Base-by-base conservation (phyloP, 1,140 invertebrate genomes). In the Aphaenogaster ashmeadi region DNA sequence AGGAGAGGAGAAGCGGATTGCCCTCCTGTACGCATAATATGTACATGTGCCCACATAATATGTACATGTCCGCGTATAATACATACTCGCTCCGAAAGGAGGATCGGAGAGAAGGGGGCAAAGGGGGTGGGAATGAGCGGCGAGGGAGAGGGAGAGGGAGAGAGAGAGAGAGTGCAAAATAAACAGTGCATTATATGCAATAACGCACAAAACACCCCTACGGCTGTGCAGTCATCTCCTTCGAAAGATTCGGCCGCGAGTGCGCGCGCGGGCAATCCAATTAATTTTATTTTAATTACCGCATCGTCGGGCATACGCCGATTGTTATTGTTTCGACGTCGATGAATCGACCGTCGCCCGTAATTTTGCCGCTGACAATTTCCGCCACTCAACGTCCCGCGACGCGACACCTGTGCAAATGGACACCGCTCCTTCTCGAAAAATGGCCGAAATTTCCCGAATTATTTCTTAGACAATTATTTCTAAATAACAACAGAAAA, bases 231-330 rank as follows among this genome's bases (percentile, higher is more conserved):
- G 87, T 87, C 90, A 90, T 91, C 91, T 91, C 86, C 90, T 91
- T 91, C 90, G 89, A 91, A 91, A 91, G 81, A 81, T 87, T 89
- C 79, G 54, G 64, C 66, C 84, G 87, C 86, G 75, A 89, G 86
- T 74, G 81, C 85, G 85, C 85, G 62, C 91, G 91, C 81, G 88
- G 80, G 69, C 93, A 92, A 94, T 94, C 93, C 93, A 94, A 94
- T 94, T 94, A 94, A 93, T 94, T 94, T 93, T 93, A 93, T 94
- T 94, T 94, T 93, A 94, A 94, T 94, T 93, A 93, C 90, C 89
- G 89, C 88, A 88, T 93, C 89, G 91, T 66, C 89, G 90, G 88
- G 56, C 91, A 87, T 80, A 87, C 85, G 86, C 62, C 88, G 91
- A 92, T 92, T 93, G 91, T 93, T 94, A 94, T 93, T 92, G 90